Percentiles rank a stretch among this genome's conserved stretches.
phyloP scores from a whole-genome alignment of 1,140 invertebrate species.

The Trinorchestia longiramus region DNA sequence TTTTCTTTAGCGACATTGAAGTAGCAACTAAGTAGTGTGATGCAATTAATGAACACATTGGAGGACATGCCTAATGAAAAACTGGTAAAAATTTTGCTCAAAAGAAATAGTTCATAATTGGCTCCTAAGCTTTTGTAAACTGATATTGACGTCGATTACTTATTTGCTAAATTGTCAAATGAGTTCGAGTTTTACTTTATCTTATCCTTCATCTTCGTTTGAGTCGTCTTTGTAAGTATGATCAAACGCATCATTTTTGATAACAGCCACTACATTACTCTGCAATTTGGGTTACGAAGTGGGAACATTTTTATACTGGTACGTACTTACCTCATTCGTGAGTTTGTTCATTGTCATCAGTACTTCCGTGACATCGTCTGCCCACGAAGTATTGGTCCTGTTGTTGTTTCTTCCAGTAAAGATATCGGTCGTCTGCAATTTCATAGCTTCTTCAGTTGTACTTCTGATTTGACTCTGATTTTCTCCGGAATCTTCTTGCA shows the following conservation, averaged over 20 bases:
- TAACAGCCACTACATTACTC: background rate
- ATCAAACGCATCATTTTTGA: background rate
- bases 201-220: background rate
- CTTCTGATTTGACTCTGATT: background rate
- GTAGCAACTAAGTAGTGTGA: no score
- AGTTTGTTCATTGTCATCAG: background rate
- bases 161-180: background rate
- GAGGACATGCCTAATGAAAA: no score
- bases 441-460: background rate
- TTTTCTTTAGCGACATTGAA: no score
- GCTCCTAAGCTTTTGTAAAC: no score
- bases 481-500: background rate
- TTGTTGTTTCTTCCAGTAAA: background rate
- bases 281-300: background rate
- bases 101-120: no score
- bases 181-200: background rate
- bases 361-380: background rate
- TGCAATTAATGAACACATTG: no score
- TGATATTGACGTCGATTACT: background rate
- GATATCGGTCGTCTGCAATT: background rate
- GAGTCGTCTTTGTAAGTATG: background rate
- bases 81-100: no score
- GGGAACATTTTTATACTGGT: background rate
- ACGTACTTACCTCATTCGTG: background rate
- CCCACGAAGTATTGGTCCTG: background rate